Conservation (phyloP, 2,888 invertebrate species). For the Drosophila helvetica region DNA sequence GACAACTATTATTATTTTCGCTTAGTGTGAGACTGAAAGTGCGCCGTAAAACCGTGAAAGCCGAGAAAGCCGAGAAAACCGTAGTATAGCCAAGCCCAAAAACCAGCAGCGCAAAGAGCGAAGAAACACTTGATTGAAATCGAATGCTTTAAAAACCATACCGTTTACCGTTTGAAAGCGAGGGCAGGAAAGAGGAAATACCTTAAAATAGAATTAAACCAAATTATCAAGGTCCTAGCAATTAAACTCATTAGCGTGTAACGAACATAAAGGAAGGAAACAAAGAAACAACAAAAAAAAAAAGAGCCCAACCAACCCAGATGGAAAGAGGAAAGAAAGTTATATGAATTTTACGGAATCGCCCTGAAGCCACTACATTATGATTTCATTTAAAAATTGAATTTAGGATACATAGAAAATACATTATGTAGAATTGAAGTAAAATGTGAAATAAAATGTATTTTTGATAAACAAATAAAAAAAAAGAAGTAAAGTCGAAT, state of each 20-base stretch:
- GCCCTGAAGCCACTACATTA: slow-evolving; percentile 30
- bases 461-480: slow-evolving; percentile 63
- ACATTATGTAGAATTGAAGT: slow-evolving; percentile 34
- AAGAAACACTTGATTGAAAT: slow-evolving; percentile 40
- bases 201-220: slow-evolving; percentile 71
- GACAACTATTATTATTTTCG: slow-evolving; percentile 31
- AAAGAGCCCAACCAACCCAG: slow-evolving; percentile 18
- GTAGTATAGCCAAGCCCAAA: slow-evolving; percentile 25
- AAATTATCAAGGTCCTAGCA: slow-evolving; percentile 73
- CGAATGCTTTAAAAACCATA: slow-evolving; percentile 65
- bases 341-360: slow-evolving; percentile 57
- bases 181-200: slow-evolving; percentile 46
- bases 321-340: slow-evolving; percentile 29
- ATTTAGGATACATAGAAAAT: slow-evolving; percentile 49
- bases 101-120: slow-evolving; percentile 17
- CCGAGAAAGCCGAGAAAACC: slow-evolving; percentile 2
- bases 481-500: neutral
- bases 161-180: slow-evolving; percentile 27
- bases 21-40: slow-evolving; percentile 75
- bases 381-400: slow-evolving; percentile 38
- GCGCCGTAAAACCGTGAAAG: slow-evolving; percentile 52
- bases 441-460: slow-evolving; percentile 50
- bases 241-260: slow-evolving; percentile 66
- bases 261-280: slow-evolving; percentile 24
- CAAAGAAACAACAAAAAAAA: neutral